A percentile compares a stretch with the other conserved stretches of the same genome.
Evolutionary conservation across 2,888 invertebrate genomes (phyloP).

Genomic region (Metellina segmentata): DNA sequence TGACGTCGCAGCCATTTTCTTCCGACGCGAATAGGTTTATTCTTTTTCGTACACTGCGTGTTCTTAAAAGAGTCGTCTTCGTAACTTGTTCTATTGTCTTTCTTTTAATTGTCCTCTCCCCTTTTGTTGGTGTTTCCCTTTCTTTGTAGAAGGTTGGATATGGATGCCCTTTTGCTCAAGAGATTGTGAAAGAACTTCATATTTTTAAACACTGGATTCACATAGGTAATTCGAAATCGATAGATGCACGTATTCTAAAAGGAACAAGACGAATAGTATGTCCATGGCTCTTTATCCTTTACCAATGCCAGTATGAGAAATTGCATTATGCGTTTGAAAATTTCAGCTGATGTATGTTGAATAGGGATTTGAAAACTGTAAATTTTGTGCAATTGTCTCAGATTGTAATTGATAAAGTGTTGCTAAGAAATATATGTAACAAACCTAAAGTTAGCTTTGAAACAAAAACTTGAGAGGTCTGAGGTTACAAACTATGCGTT

Average conservation of each 20-base stretch:
- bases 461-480: too few species aligned
- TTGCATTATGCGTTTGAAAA: too few species aligned
- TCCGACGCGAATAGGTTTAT: not conserved
- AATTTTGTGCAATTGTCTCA: too few species aligned
- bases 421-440: too few species aligned
- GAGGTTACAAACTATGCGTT: too few species aligned
- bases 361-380: too few species aligned
- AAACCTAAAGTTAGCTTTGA: too few species aligned
- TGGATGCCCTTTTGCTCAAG: not conserved
- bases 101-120: not conserved
- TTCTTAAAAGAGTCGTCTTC: not conserved
- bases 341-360: too few species aligned
- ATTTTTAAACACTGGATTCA: not conserved
- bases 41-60: not conserved
- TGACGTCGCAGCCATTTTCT: constrained; percentile 19
- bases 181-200: not conserved
- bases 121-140: not conserved
- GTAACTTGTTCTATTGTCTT: not conserved
- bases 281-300: too few species aligned
- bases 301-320: too few species aligned
- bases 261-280: too few species aligned
- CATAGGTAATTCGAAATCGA: not conserved
- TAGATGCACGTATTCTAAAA: not conserved
- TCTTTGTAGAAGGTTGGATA: not conserved
- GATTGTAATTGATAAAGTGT: too few species aligned